phyloP scores from a whole-genome alignment of 2,888 invertebrate species.

The Epirrita christyi region DNA sequence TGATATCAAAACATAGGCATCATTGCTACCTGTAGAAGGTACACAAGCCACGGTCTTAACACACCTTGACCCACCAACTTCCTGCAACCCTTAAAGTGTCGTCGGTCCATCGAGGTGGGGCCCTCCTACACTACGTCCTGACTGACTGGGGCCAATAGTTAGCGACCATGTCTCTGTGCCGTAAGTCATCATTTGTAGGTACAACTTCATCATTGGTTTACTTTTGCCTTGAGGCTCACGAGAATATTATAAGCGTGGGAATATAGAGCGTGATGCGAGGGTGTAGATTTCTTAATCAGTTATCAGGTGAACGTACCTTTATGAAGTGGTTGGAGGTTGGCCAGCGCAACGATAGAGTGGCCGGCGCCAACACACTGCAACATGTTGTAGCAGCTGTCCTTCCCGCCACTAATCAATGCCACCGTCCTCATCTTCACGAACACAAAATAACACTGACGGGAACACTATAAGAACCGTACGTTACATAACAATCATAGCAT shows the following conservation, averaged over 20 bases:
- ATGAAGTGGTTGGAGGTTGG: slow-evolving; percentile 95
- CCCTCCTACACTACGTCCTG: too few species aligned
- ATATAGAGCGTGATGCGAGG: slow-evolving; percentile 27
- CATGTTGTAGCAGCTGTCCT: slow-evolving; percentile 99
- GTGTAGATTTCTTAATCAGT: slow-evolving; percentile 43
- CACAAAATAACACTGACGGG: slow-evolving; percentile 54
- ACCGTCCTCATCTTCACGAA: slow-evolving; percentile 91
- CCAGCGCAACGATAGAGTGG: slow-evolving; percentile 97
- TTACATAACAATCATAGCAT: slow-evolving; percentile 79
- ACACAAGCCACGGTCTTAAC: too few species aligned
- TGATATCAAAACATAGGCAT: slow-evolving; percentile 4
- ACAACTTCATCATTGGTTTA: too few species aligned
- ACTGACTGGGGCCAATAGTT: too few species aligned
- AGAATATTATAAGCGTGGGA: too few species aligned
- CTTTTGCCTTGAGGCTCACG: too few species aligned
- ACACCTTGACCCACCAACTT: too few species aligned
- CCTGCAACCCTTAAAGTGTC: background rate
- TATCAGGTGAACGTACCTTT: slow-evolving; percentile 84
- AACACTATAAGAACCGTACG: slow-evolving; percentile 65
- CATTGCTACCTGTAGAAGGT: too few species aligned
- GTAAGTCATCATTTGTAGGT: too few species aligned
- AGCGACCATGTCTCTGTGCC: too few species aligned
- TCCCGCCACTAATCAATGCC: slow-evolving; percentile 98
- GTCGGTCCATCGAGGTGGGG: too few species aligned
- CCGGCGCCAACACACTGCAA: slow-evolving; percentile 98